Conservation (phyloP, 2,113 vertebrate species). For the Ceyx margarethae region DNA sequence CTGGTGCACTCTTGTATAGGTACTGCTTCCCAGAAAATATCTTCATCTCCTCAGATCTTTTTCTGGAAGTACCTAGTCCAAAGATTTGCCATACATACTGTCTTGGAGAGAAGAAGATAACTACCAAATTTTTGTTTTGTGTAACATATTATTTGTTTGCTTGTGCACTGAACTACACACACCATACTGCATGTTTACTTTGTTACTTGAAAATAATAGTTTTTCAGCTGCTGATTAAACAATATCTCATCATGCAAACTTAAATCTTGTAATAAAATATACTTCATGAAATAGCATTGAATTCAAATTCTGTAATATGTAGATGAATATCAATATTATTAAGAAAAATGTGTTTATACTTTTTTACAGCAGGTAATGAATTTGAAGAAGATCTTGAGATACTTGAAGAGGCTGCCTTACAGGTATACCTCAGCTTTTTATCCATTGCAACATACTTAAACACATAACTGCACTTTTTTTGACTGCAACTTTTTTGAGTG, state of each 20-base stretch:
- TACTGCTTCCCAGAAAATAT: background rate
- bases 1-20: background rate
- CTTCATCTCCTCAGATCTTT: background rate
- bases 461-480: background rate
- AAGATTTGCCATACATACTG: background rate
- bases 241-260: background rate
- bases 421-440: conserved; percentile 74
- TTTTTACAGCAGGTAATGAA: conserved; percentile 85
- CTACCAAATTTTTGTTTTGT: background rate
- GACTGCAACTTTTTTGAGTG: background rate
- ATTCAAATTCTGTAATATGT: background rate
- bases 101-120: background rate
- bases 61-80: background rate
- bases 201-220: background rate
- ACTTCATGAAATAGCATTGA: background rate
- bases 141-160: background rate
- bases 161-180: background rate
- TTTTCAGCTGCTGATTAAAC: background rate
- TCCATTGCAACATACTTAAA: background rate
- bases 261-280: background rate
- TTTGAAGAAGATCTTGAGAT: conserved; percentile 98
- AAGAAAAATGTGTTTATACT: background rate
- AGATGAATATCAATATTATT: background rate
- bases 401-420: conserved; percentile 96
- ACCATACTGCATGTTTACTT: background rate